Evolutionary conservation across 2,797 vertebrate genomes (phyloP).

Genomic region (Acanthiza pusilla): DNA sequence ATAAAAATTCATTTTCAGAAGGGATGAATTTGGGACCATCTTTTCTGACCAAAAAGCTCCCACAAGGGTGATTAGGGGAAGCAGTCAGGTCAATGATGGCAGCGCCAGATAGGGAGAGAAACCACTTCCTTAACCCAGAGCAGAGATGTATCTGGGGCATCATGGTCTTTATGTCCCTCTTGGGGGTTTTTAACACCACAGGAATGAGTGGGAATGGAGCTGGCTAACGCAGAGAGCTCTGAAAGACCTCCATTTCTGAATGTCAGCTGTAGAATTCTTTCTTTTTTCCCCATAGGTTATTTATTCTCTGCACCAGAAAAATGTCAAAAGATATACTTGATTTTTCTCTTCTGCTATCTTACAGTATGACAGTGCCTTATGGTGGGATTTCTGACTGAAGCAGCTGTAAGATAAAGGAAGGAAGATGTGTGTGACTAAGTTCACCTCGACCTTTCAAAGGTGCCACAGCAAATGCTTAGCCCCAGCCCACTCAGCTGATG

Average conservation of each 20-base stretch:
- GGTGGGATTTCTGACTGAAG: not conserved
- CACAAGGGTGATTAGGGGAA: not conserved
- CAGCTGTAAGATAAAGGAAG: not conserved
- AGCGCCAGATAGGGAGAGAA: not conserved
- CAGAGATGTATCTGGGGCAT: not conserved
- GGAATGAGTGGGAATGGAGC: not conserved
- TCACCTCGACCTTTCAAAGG: not conserved
- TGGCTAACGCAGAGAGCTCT: not conserved
- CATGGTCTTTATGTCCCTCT: not conserved
- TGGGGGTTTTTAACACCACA: not conserved
- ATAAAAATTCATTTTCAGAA: not conserved
- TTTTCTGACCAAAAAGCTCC: not conserved
- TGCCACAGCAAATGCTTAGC: not conserved
- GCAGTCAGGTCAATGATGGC: not conserved
- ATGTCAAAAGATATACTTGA: not conserved
- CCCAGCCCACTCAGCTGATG: not conserved
- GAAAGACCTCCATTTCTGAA: not conserved
- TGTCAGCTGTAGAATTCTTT: not conserved
- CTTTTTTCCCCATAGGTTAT: not conserved
- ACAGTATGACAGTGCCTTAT: accelerated
- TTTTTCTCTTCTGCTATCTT: not conserved
- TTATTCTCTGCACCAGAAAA: not conserved
- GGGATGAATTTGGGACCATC: not conserved
- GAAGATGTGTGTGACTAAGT: not conserved
- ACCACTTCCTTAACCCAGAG: not conserved